Base-by-base conservation (phyloP, 2,797 vertebrate genomes). In the Myripristis jacobus region DNA sequence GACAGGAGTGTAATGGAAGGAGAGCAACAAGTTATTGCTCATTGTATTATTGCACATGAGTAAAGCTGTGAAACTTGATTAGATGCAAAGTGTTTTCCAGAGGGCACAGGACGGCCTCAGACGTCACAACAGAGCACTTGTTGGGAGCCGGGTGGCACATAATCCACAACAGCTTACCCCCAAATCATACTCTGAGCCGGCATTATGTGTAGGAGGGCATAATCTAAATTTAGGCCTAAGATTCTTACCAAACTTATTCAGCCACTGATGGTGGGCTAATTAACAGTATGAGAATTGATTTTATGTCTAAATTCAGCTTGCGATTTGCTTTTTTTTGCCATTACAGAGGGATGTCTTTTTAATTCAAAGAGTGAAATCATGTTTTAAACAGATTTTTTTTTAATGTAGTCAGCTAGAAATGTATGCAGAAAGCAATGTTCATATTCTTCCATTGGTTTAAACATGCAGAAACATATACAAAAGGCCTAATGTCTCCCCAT, bases 191-290 rank as follows among this genome's bases (percentile, higher is more conserved):
- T 73, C 53, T 66, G 31, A 77, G 36, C 61, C 68, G 57, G 57
- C 50, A 76, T 43, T 52, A 44, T n/a, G 47, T 48, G 52, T 65
- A 66, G 61, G 60, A 19, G 25, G n/a, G 47, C 31, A 52, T 48
- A 67, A 75, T 66, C 47, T 44, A 70, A 66, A 64, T 57, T 38
- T 62, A 57, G 64, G 19, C 19, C 16, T 64, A 58, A 73, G 55
- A 65, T 73, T 66, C 57, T 71, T 75, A 71, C 52, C 53, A 65
- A 79, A 82, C 70, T 22, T 36, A 63, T 79, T 63, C 78, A 63
- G 43, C 66, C 10, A 3, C 31, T 54, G 38, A 66, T 69, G 11
- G 36, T 11, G 36, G 43, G 52, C 59, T 73, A 67, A 79, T 77
- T 47, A 63, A 66, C 9, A 51, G 44, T 66, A 66, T 78, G 41